Percentiles rank a stretch among this genome's conserved stretches.
phyloP scores from a whole-genome alignment of 2,888 invertebrate species.

The Lasioglossum calceatum region DNA sequence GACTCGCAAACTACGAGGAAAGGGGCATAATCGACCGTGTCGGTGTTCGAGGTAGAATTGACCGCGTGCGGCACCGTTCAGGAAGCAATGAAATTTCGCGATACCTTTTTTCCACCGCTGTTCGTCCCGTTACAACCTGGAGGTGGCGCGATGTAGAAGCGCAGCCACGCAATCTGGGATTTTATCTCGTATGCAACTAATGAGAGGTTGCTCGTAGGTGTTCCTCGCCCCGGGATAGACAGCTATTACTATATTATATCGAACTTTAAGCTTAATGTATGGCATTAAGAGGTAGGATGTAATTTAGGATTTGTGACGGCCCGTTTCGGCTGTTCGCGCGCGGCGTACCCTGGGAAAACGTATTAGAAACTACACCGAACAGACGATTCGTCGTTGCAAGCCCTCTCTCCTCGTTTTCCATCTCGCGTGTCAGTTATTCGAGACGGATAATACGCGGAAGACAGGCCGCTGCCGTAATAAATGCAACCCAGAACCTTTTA shows the following conservation, averaged over 20 bases:
- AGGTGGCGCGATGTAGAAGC: conserved; percentile 8
- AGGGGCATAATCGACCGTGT: neutral
- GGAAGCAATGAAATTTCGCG: conserved; percentile 30
- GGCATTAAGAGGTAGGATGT: conserved; percentile 44
- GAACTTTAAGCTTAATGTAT: conserved; percentile 44
- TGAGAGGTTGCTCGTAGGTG: conserved; percentile 55
- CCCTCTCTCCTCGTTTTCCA: neutral
- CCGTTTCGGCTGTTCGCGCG: conserved; percentile 46
- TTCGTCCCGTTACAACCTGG: conserved; percentile 36
- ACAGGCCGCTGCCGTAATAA: neutral
- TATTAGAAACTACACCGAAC: conserved; percentile 44
- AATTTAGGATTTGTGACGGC: conserved; percentile 54
- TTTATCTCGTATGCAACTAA: conserved; percentile 56
- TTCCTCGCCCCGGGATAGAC: conserved; percentile 49
- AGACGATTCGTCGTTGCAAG: conserved; percentile 3
- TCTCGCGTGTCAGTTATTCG: neutral
- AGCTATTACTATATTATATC: conserved; percentile 53
- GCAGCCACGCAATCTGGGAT: conserved; percentile 36
- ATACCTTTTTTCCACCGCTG: conserved; percentile 12
- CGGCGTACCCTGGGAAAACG: conserved; percentile 44
- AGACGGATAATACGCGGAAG: neutral
- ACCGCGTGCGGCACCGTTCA: neutral
- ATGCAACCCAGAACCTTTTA: conserved; percentile 18
- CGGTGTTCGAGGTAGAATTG: neutral
- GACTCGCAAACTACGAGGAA: neutral